phyloP scores from a whole-genome alignment of 2,113 vertebrate species.

The Sminthopsis crassicaudata region DNA sequence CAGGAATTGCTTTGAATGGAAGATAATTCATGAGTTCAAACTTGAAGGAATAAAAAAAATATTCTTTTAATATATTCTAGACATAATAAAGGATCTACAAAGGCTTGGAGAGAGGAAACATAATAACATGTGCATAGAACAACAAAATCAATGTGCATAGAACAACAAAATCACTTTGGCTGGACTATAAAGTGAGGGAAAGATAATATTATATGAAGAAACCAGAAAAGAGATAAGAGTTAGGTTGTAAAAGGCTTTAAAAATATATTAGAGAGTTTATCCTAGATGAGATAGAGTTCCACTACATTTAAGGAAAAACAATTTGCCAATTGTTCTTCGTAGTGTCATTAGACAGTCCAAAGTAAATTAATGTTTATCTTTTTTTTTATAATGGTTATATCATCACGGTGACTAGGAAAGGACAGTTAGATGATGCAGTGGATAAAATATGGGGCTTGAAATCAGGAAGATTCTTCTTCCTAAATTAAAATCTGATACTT shows the following conservation, averaged over 20 bases:
- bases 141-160: background rate
- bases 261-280: background rate
- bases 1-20: background rate
- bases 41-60: background rate
- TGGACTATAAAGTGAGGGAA: background rate
- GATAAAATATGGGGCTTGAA: background rate
- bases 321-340: background rate
- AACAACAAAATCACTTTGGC: background rate
- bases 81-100: background rate
- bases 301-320: background rate
- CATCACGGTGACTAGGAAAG: background rate
- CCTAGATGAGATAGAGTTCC: background rate
- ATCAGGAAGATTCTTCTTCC: background rate
- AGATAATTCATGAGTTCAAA: background rate
- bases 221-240: background rate
- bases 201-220: background rate
- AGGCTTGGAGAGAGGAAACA: background rate
- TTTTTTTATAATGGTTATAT: background rate
- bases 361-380: background rate
- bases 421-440: background rate
- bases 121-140: background rate
- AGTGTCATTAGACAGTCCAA: background rate
- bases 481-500: background rate
- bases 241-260: background rate
- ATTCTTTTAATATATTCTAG: background rate